A percentile compares a stretch with the other conserved stretches of the same genome.
Evolutionary conservation across 2,113 vertebrate species (phyloP).

Genomic region (Camelus bactrianus): DNA sequence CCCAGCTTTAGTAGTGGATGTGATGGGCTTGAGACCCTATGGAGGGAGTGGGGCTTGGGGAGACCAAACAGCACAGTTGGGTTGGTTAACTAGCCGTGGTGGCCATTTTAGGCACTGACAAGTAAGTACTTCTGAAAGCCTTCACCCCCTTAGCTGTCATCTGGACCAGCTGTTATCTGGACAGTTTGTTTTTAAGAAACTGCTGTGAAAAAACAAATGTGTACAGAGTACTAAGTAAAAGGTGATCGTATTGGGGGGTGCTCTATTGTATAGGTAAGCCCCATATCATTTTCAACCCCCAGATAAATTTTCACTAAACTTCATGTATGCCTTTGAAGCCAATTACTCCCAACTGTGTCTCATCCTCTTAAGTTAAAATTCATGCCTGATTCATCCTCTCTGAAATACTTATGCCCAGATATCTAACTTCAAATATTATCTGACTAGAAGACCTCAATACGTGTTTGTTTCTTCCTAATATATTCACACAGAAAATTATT

Average conservation of each 20-base stretch:
- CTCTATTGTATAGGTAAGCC: neutral
- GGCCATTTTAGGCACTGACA: neutral
- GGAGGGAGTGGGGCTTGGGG: neutral
- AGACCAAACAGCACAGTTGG: neutral
- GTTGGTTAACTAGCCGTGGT: neutral
- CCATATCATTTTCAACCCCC: neutral
- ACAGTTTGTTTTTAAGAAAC: constrained; percentile 9
- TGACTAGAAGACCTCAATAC: neutral
- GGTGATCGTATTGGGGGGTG: neutral
- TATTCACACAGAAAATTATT: neutral
- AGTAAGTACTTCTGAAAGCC: neutral
- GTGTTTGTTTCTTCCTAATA: neutral
- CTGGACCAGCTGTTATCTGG: neutral
- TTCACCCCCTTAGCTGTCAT: neutral
- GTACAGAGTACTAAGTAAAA: neutral
- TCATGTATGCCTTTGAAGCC: neutral
- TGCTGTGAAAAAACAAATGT: neutral
- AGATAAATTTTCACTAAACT: neutral
- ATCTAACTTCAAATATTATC: constrained; percentile 27
- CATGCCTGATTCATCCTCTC: neutral
- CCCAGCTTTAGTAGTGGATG: neutral
- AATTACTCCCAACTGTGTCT: neutral
- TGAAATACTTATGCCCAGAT: neutral
- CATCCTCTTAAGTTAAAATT: neutral
- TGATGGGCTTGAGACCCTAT: neutral